Conservation (phyloP, 2,113 vertebrate genomes). For the Ageneiosus marmoratus region DNA sequence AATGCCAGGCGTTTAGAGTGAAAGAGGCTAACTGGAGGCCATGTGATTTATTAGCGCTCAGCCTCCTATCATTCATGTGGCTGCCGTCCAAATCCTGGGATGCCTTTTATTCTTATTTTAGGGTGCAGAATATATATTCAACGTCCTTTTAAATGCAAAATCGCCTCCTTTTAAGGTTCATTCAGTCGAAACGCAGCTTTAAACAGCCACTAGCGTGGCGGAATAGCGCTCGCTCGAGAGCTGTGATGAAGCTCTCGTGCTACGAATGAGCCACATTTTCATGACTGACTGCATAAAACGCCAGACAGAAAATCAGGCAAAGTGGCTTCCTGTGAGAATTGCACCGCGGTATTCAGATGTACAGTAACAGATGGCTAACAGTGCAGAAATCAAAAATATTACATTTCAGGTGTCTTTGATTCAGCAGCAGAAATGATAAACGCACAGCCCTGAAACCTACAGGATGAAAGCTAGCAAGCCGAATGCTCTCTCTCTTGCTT, state of each 20-base stretch:
- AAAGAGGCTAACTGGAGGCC: constrained; percentile 57
- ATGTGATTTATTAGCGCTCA: constrained; percentile 69
- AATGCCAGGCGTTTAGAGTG: constrained; percentile 61
- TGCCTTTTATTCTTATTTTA: constrained; percentile 43
- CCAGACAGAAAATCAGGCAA: constrained; percentile 52
- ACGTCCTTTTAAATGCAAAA: constrained; percentile 52
- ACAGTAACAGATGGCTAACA: constrained; percentile 74
- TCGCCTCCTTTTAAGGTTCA: constrained; percentile 52
- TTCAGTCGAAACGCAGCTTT: constrained; percentile 48
- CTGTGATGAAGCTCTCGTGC: constrained; percentile 61
- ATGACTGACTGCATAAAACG: constrained; percentile 61
- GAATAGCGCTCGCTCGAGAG: constrained; percentile 61
- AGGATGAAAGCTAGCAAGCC: constrained; percentile 62
- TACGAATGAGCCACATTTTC: constrained; percentile 58
- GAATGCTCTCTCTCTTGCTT: constrained; percentile 55
- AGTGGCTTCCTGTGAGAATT: constrained; percentile 61
- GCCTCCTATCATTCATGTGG: constrained; percentile 59
- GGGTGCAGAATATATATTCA: constrained; percentile 54
- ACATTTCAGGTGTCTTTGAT: constrained; percentile 72
- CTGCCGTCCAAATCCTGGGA: constrained; percentile 49
- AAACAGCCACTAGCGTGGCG: constrained; percentile 51
- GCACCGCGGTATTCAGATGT: constrained; percentile 63
- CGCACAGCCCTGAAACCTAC: constrained; percentile 59
- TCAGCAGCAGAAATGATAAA: constrained; percentile 68
- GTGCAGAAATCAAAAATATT: constrained; percentile 72